A percentile compares a stretch with the other conserved stretches of the same genome.
These are phyloP conservation scores for Agrochola macilenta DNA, from an alignment of 2,888 invertebrate genomes.

Conservation along the genomic window DNA sequence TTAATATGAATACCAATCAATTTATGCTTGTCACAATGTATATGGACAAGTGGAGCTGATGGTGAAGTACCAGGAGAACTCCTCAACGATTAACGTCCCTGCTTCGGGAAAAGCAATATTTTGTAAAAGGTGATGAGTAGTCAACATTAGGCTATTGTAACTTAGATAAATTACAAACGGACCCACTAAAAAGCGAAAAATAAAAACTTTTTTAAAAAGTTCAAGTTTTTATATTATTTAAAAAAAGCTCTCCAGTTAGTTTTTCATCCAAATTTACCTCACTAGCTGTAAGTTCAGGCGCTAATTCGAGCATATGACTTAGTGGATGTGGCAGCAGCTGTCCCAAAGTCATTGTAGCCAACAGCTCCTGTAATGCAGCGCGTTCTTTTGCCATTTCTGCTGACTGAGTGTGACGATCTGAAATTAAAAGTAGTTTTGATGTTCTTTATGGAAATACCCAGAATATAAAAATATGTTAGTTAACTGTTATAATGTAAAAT, in stretches of 20 bases:
- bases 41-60: too few species aligned
- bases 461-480: background rate
- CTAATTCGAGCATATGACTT: conserved; percentile 93
- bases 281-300: conserved; percentile 93
- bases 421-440: background rate
- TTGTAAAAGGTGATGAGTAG: too few species aligned
- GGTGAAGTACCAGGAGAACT: too few species aligned
- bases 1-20: too few species aligned
- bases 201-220: too few species aligned
- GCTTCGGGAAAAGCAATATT: too few species aligned
- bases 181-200: too few species aligned
- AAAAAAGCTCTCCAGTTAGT: background rate
- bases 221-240: too few species aligned
- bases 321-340: conserved; percentile 96
- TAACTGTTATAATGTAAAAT: background rate
- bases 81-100: too few species aligned
- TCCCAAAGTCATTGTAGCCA: conserved; percentile 95
- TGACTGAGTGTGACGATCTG: conserved; percentile 80
- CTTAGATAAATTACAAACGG: too few species aligned
- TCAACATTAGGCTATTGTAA: too few species aligned
- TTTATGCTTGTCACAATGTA: too few species aligned
- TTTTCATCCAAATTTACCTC: conserved; percentile 87
- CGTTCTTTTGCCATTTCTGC: conserved; percentile 82
- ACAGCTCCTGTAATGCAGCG: conserved; percentile 90
- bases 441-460: background rate